Evolutionary conservation across 2,888 invertebrate genomes (phyloP), one percentile per base, ranked within the genome.

Genomic region (Philereme vetulata): DNA sequence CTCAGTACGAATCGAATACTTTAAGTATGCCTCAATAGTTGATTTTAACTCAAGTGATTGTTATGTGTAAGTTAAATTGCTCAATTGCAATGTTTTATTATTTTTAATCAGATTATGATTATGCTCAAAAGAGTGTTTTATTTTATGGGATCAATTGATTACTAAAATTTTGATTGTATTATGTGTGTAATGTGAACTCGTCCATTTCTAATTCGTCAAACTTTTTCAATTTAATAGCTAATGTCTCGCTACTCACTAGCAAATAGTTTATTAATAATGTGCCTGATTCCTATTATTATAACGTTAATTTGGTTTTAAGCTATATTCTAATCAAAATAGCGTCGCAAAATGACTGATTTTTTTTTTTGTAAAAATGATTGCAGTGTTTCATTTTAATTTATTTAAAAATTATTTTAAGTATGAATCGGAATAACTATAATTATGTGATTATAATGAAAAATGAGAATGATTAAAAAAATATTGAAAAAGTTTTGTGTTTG

Each of bases 271-370:
- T 42, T 82, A 77, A 81, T 85, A 85, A 88, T 88, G 88, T 90
- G 90, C 89, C 91, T 90, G 91, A 91, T 91, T 92, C 91, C 91
- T 92, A 90, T 88, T 90, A 90, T 84, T 88, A 81, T 88, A 67
- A 66, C 83, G 79, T 91, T 89, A 82, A 85, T 85, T 87, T 90
- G 82, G 86, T 90, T 86, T 84, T 89, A 86, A 85, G 86, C 76
- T 85, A 84, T 87, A 86, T 84, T 86, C 86, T 78, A 89, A 86
- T 90, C 88, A 86, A 85, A 90, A 86, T 87, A 82, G 81, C 84
- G 88, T 91, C 92, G 85, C 84, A 86, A 87, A 88, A 84, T 84
- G 92, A 91, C 92, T 91, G 92, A 90, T 88, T 87, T 89, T 21
- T 87, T 89, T 21, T 85, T 85, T 87, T 90, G 85, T 91, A 88